Conservation (phyloP, 2,797 vertebrate species). For the Enteromius mattozi region DNA sequence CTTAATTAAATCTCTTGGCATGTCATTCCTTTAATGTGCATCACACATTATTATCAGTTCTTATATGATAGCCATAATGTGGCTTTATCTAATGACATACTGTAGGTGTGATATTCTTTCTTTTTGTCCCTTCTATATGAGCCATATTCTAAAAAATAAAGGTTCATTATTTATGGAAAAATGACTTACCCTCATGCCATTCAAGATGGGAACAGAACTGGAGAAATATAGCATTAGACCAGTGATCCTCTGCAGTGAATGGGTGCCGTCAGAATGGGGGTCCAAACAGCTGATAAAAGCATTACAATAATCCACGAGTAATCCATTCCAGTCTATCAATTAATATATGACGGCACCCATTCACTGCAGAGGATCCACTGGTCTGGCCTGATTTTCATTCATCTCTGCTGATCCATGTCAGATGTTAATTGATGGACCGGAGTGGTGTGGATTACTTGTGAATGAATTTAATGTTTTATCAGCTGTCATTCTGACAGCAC, state of each 20-base stretch:
- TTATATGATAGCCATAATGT: neutral
- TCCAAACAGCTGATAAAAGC: neutral
- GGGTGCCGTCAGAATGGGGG: neutral
- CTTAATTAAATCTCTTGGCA: constrained; percentile 15
- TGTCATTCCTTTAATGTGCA: neutral
- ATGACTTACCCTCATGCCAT: neutral
- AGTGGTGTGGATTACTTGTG: too few species aligned
- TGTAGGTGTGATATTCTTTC: neutral
- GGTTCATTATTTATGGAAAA: neutral
- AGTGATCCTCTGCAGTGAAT: neutral
- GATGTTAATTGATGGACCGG: too few species aligned
- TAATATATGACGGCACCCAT: neutral
- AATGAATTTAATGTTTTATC: too few species aligned
- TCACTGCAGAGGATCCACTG: neutral
- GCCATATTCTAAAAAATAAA: neutral
- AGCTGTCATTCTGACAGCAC: too few species aligned
- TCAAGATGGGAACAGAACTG: neutral
- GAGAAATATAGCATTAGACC: neutral
- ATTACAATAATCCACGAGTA: neutral
- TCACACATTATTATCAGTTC: neutral
- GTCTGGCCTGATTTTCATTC: too few species aligned
- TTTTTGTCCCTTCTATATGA: neutral
- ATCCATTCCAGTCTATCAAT: neutral
- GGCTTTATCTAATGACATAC: constrained; percentile 3
- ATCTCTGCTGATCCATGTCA: too few species aligned